Evolutionary conservation across 2,113 vertebrate species (phyloP).

Genomic region (Panurus biarmicus): DNA sequence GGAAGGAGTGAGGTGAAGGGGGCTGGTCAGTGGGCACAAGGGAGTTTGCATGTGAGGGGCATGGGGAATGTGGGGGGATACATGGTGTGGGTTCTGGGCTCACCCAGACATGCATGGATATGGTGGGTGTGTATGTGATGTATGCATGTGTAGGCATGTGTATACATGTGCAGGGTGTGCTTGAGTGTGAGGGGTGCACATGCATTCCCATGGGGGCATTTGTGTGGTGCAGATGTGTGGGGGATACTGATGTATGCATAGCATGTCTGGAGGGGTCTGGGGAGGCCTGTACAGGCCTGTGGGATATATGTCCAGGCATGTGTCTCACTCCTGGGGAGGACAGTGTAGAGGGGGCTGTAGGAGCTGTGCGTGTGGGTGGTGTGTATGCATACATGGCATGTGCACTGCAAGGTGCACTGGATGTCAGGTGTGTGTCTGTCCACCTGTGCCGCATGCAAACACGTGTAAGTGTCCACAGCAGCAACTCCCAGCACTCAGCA

Average conservation of each 20-base stretch:
- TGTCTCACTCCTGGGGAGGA: too few species aligned
- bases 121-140: background rate
- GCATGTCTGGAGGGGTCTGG: background rate
- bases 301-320: background rate
- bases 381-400: background rate
- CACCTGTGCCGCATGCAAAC: rapidly evolving
- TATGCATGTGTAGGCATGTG: background rate
- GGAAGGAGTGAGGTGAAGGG: background rate
- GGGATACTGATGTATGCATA: rapidly evolving
- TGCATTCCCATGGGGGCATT: background rate
- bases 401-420: rapidly evolving
- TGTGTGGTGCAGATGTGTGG: background rate
- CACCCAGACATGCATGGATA: background rate
- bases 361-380: rapidly evolving
- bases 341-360: background rate
- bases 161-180: rapidly evolving
- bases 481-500: rapidly evolving
- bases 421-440: background rate
- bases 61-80: background rate
- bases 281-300: background rate
- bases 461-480: rapidly evolving
- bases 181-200: rapidly evolving
- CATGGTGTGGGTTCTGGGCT: background rate
- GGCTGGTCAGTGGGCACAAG: background rate
- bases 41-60: background rate